Evolutionary conservation across 2,888 invertebrate species (phyloP).

Genomic region (Alloscopus bannaensis): DNA sequence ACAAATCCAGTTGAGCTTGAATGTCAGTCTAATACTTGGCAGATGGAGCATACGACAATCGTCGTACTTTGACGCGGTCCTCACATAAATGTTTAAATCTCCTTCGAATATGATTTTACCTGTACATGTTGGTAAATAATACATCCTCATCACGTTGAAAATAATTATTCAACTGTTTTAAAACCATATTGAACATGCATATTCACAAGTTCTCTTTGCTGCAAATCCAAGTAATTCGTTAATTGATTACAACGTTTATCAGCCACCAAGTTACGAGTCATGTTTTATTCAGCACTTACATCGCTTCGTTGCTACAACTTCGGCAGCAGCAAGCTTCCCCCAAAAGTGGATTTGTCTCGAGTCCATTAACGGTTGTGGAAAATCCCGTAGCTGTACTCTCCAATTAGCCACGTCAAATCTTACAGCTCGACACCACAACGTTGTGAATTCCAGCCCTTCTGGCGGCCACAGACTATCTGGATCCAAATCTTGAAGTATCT

Average conservation of each 20-base stretch:
- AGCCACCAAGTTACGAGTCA: neutral
- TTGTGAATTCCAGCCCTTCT: constrained; percentile 90
- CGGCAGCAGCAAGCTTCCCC: constrained; percentile 93
- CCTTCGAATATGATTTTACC: constrained; percentile 93
- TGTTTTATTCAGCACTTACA: constrained; percentile 74
- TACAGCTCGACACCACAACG: constrained; percentile 94
- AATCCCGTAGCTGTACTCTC: constrained; percentile 93
- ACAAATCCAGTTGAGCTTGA: constrained; percentile 93
- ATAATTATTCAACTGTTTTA: too few relatives aligned
- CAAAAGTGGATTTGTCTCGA: constrained; percentile 89
- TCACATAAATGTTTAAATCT: constrained; percentile 93
- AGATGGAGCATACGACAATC: constrained; percentile 95
- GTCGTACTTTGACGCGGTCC: constrained; percentile 99
- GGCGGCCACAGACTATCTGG: constrained; percentile 94
- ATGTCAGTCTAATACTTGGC: constrained; percentile 89
- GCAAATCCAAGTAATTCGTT: constrained; percentile 63
- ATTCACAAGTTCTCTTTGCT: constrained; percentile 85
- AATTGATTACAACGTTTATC: constrained; percentile 3
- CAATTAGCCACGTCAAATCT: constrained; percentile 88
- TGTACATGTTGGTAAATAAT: too few relatives aligned
- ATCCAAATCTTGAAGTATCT: constrained; percentile 88
- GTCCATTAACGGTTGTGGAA: constrained; percentile 93
- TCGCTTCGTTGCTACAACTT: constrained; percentile 85
- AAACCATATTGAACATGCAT: neutral
- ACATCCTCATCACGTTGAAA: too few relatives aligned